These are phyloP conservation scores for Hemicrepidius hirtus DNA, from an alignment of 2,888 invertebrate genomes.

Conservation along the genomic window DNA sequence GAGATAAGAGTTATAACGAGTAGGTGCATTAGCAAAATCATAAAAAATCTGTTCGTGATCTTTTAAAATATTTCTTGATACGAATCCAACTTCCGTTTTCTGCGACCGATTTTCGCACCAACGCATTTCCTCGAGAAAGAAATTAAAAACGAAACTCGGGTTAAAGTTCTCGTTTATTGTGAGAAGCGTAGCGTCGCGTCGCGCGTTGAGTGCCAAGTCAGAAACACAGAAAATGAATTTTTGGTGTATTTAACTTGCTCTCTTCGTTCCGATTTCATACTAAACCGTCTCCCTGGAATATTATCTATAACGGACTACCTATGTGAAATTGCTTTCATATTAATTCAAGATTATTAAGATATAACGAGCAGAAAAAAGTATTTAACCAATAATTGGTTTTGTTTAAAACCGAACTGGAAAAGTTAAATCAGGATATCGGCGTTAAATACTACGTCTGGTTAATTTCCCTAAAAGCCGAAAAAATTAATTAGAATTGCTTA, in stretches of 20 bases:
- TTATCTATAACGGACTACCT: background rate
- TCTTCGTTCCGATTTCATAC: background rate
- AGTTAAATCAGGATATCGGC: too few relatives aligned
- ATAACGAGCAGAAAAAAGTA: too few relatives aligned
- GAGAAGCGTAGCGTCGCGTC: too few relatives aligned
- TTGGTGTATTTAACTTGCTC: background rate
- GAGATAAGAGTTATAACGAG: too few relatives aligned
- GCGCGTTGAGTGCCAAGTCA: slow-evolving; percentile 1
- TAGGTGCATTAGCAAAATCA: too few relatives aligned
- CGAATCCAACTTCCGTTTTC: slow-evolving; percentile 12
- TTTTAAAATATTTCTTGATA: slow-evolving; percentile 18
- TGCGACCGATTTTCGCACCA: background rate
- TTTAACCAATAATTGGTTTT: too few relatives aligned
- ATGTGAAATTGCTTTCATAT: background rate
- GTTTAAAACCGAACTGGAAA: too few relatives aligned
- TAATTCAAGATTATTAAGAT: too few relatives aligned
- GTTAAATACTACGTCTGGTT: too few relatives aligned
- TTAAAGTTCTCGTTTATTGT: slow-evolving; percentile 24
- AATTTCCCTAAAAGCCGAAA: too few relatives aligned
- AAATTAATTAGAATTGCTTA: too few relatives aligned
- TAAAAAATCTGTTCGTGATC: background rate
- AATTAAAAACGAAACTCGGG: slow-evolving; percentile 17
- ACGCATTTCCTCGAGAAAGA: background rate
- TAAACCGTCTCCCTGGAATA: background rate
- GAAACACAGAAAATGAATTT: slow-evolving; percentile 12